Evolutionary conservation across 2,888 invertebrate species (phyloP).

Genomic region (Euzetes globulus): DNA sequence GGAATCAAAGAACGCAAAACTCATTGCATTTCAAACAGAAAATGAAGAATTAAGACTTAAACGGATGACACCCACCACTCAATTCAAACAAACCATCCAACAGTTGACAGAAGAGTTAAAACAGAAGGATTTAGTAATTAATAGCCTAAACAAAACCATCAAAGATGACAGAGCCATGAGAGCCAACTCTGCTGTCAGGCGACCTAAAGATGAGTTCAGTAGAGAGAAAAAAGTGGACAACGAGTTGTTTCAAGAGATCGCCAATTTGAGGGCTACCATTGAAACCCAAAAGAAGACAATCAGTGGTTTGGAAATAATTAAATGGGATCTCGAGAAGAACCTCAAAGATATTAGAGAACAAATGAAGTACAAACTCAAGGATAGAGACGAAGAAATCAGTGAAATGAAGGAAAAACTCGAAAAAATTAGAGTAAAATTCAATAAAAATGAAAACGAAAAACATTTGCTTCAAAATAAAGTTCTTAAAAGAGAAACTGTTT

Average conservation of each 20-base stretch:
- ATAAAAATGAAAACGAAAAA: slow-evolving; percentile 21
- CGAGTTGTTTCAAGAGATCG: slow-evolving; percentile 30
- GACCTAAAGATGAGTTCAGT: neutral
- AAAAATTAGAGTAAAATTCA: neutral
- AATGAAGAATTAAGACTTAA: neutral
- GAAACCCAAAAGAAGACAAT: neutral
- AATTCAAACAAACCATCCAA: neutral
- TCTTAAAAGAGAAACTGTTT: neutral
- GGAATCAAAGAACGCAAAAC: neutral
- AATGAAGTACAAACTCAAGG: neutral
- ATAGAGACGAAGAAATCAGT: neutral
- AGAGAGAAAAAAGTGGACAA: slow-evolving; percentile 31
- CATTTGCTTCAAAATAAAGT: slow-evolving; percentile 1
- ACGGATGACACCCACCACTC: neutral
- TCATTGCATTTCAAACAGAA: neutral
- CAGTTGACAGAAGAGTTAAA: neutral
- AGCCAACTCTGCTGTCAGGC: neutral
- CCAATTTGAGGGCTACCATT: slow-evolving; percentile 17
- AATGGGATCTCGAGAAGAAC: slow-evolving; percentile 28
- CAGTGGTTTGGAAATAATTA: neutral
- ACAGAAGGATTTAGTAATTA: neutral
- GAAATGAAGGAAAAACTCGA: slow-evolving; percentile 16
- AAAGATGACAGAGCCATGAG: slow-evolving; percentile 20
- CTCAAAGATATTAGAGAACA: neutral
- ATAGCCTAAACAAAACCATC: neutral